Conservation (phyloP, 2,113 vertebrate species). For the Ciconia boyciana region DNA sequence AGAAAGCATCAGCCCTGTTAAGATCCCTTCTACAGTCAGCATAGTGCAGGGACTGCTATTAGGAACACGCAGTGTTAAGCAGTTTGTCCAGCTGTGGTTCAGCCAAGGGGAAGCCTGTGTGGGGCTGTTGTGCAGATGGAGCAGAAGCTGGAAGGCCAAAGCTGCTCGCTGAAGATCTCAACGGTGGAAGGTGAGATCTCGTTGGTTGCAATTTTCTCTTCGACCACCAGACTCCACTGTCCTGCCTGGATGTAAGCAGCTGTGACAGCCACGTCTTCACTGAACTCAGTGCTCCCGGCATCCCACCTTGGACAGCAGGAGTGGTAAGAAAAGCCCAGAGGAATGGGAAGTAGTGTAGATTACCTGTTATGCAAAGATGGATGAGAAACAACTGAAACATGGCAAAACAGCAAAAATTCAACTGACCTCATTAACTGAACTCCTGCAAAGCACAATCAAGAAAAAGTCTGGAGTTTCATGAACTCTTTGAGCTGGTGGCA, state of each 20-base stretch:
- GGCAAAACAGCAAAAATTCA: not conserved
- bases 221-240: constrained; percentile 49
- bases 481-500: not conserved
- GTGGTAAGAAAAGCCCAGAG: not conserved
- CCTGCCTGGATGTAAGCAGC: not conserved
- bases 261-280: not conserved
- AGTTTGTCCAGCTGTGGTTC: not conserved
- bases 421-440: not conserved
- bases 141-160: not conserved
- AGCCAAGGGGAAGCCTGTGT: not conserved
- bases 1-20: not conserved
- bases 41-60: accelerated
- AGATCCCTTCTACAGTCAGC: not conserved
- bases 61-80: accelerated
- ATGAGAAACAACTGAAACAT: not conserved
- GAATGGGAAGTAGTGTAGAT: not conserved
- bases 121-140: not conserved
- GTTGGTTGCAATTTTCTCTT: not conserved
- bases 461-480: not conserved
- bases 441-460: not conserved
- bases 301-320: not conserved
- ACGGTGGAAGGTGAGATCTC: not conserved
- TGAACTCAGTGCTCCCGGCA: accelerated
- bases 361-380: not conserved
- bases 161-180: not conserved